phyloP scores from a whole-genome alignment of 30 jellyfish, hydroid and myxozoan species.

The Haliclystus octoradiatus region DNA sequence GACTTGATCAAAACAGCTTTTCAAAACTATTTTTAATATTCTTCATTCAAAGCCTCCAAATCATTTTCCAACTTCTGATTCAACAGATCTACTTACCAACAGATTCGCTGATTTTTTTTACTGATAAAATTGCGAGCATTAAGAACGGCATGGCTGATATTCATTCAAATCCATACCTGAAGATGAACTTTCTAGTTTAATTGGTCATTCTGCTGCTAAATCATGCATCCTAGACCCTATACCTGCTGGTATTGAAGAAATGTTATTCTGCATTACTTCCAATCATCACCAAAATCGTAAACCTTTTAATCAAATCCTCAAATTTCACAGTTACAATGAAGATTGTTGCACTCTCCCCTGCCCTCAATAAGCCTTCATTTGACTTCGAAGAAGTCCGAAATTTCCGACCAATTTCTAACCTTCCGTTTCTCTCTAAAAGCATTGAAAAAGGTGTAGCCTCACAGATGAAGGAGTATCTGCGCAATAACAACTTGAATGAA shows the following conservation, averaged over 20 bases:
- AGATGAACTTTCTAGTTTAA: too few species aligned
- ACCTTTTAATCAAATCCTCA: constrained; percentile 6
- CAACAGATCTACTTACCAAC: too few species aligned
- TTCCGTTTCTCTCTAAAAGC: constrained; percentile 30
- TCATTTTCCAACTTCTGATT: constrained; percentile 25
- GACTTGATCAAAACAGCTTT: too few species aligned
- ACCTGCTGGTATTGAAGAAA: too few species aligned
- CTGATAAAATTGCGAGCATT: too few species aligned
- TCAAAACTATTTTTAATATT: constrained; percentile 23
- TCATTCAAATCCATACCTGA: too few species aligned
- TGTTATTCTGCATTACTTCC: not conserved
- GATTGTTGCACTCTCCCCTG: constrained; percentile 7
- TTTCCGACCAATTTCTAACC: constrained; percentile 39
- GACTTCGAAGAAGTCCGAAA: constrained; percentile 19
- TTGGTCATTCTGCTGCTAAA: too few species aligned
- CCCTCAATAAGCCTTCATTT: constrained; percentile 29
- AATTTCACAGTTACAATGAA: constrained; percentile 11
- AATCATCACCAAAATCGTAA: constrained; percentile 13
- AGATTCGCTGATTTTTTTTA: too few species aligned
- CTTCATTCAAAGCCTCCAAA: constrained; percentile 7
- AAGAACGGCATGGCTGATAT: constrained; percentile 5
- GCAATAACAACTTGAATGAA: constrained; percentile 3
- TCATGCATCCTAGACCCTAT: constrained; percentile 29
- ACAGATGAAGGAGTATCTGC: constrained; percentile 30
- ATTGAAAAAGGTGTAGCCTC: constrained; percentile 32